Evolutionary conservation across 1,140 invertebrate species (phyloP).

Genomic region (Drosophila cardini): DNA sequence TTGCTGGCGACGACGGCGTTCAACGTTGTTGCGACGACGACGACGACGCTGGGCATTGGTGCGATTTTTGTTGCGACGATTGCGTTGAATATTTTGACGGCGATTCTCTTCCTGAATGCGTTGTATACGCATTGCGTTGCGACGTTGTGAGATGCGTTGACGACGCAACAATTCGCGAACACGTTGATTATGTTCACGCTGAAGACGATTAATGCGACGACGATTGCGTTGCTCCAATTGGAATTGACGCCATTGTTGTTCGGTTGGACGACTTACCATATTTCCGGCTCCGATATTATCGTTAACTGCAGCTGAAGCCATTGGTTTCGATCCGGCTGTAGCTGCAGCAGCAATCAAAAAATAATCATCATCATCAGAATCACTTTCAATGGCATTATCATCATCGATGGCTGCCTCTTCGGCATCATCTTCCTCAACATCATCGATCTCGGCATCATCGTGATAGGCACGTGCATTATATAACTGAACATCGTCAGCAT

Average conservation of each 20-base stretch:
- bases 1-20: slow-evolving; percentile 45
- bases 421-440: slow-evolving; percentile 47
- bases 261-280: slow-evolving; percentile 39
- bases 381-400: slow-evolving; percentile 30
- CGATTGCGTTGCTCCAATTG: slow-evolving; percentile 66
- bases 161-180: slow-evolving; percentile 54
- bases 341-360: slow-evolving; percentile 40
- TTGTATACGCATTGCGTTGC: slow-evolving; percentile 39
- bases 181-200: slow-evolving; percentile 63
- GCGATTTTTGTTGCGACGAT: slow-evolving; percentile 46
- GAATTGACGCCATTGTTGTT: slow-evolving; percentile 67
- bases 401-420: not conserved
- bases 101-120: slow-evolving; percentile 43
- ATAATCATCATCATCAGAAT: slow-evolving; percentile 31
- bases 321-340: not conserved
- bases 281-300: not conserved
- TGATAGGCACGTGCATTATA: slow-evolving; percentile 14
- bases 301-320: not conserved
- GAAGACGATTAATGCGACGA: slow-evolving; percentile 64
- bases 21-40: slow-evolving; percentile 43
- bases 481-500: not conserved
- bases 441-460: slow-evolving; percentile 38
- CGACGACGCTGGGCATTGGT: slow-evolving; percentile 40
- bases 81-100: slow-evolving; percentile 23
- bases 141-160: slow-evolving; percentile 45